phyloP scores from a whole-genome alignment of 2,888 invertebrate genomes.

The Trachelus tabidus region DNA sequence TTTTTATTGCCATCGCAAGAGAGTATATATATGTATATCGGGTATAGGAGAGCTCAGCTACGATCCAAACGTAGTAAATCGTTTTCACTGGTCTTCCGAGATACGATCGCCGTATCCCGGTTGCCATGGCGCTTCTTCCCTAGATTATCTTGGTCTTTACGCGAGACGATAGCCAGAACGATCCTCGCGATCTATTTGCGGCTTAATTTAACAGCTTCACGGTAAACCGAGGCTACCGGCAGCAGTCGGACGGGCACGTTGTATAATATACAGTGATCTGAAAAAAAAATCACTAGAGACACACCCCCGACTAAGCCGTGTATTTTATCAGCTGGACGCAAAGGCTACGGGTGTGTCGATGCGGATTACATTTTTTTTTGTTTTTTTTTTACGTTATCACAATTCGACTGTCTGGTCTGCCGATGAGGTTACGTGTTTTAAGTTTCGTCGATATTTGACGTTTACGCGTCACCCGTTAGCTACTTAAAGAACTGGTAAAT shows the following conservation, averaged over 20 bases:
- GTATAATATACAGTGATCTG: background rate
- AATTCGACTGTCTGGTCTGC: background rate
- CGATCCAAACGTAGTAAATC: conserved; percentile 16
- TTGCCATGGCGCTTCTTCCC: background rate
- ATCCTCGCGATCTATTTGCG: background rate
- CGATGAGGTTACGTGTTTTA: background rate
- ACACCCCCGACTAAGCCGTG: background rate
- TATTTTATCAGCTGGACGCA: background rate
- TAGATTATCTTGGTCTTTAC: background rate
- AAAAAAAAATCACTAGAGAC: background rate
- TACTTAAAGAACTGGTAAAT: background rate
- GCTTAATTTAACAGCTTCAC: background rate
- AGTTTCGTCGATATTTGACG: background rate
- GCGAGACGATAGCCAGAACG: background rate
- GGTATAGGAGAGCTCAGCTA: background rate
- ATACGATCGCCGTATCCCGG: background rate
- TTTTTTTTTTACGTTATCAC: background rate
- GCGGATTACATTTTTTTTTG: background rate
- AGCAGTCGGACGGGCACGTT: background rate
- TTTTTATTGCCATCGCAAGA: conserved; percentile 21
- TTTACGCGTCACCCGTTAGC: background rate
- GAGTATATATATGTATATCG: background rate
- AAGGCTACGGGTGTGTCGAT: background rate
- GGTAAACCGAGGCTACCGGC: background rate
- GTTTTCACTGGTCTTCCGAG: conserved; percentile 13